Conservation (phyloP, 2,888 invertebrate genomes). For the Branchinecta sandiegonensis region DNA sequence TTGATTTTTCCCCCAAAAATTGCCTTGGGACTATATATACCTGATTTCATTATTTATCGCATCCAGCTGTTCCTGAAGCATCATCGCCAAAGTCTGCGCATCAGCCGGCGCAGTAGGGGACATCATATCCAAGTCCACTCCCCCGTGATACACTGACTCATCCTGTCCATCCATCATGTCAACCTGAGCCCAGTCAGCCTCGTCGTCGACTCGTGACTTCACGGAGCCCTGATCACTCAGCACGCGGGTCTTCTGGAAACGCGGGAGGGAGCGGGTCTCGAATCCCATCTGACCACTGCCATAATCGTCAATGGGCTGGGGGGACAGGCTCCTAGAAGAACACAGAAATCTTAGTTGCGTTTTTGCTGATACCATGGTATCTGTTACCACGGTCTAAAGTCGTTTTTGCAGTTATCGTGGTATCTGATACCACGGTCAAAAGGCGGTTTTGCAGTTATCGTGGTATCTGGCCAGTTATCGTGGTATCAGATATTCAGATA, state of each 20-base stretch:
- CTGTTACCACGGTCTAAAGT: too few species aligned
- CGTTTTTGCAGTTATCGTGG: too few species aligned
- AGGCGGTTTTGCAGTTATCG: too few species aligned
- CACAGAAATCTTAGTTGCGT: not conserved
- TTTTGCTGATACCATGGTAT: too few species aligned
- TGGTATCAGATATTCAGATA: too few species aligned
- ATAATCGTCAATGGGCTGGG: constrained; percentile 22
- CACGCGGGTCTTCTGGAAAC: constrained; percentile 37
- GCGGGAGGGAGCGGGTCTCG: constrained; percentile 55
- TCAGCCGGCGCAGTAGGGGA: constrained; percentile 60
- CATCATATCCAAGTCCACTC: constrained; percentile 27
- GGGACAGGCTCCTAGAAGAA: constrained; percentile 23
- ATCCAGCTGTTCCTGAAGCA: constrained; percentile 98
- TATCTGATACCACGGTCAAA: too few species aligned
- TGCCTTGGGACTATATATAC: constrained; percentile 30
- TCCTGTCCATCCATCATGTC: constrained; percentile 22
- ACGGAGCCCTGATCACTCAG: not conserved
- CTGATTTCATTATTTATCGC: constrained; percentile 99
- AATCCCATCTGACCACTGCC: constrained; percentile 63
- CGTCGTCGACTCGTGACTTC: constrained; percentile 17
- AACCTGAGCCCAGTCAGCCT: constrained; percentile 17
- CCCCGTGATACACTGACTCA: constrained; percentile 19
- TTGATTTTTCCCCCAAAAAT: too few species aligned
- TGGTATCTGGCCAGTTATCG: too few species aligned
- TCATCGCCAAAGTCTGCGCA: constrained; percentile 91